These are phyloP conservation scores for Brienomyrus brachyistius DNA, from an alignment of 2,113 vertebrate species.

Conservation along the genomic window DNA sequence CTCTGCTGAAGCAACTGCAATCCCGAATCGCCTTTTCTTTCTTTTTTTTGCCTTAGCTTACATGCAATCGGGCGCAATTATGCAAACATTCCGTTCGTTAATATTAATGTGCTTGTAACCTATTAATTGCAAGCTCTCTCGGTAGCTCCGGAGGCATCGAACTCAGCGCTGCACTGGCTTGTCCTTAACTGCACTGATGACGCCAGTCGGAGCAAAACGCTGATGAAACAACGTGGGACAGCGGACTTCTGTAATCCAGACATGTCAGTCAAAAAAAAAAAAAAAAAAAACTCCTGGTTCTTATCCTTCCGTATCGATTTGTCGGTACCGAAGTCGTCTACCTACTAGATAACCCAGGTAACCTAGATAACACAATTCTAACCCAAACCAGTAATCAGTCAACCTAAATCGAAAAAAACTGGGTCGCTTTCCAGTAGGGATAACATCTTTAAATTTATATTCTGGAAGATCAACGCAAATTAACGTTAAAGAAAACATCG, in stretches of 20 bases:
- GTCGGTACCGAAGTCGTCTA: neutral
- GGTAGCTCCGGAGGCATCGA: neutral
- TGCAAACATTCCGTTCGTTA: neutral
- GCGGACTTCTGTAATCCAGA: neutral
- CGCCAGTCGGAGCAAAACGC: neutral
- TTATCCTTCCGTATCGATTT: neutral
- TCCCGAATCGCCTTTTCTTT: neutral
- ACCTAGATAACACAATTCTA: neutral
- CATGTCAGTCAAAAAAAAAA: neutral
- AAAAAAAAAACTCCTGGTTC: neutral
- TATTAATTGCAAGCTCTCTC: neutral
- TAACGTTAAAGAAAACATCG: neutral
- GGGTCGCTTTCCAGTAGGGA: neutral
- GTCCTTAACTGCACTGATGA: neutral
- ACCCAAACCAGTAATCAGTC: neutral
- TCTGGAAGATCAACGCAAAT: neutral
- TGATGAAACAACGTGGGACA: neutral
- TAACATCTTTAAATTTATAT: neutral
- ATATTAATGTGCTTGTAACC: neutral
- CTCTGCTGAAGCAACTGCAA: conserved; percentile 8
- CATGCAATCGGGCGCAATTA: neutral
- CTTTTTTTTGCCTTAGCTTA: neutral
- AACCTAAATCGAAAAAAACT: neutral
- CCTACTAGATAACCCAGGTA: neutral
- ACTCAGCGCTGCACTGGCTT: neutral